A percentile compares a stretch with the other conserved stretches of the same genome.
Conservation (phyloP, 2,888 invertebrate species). For the Drosophila subquinaria region DNA sequence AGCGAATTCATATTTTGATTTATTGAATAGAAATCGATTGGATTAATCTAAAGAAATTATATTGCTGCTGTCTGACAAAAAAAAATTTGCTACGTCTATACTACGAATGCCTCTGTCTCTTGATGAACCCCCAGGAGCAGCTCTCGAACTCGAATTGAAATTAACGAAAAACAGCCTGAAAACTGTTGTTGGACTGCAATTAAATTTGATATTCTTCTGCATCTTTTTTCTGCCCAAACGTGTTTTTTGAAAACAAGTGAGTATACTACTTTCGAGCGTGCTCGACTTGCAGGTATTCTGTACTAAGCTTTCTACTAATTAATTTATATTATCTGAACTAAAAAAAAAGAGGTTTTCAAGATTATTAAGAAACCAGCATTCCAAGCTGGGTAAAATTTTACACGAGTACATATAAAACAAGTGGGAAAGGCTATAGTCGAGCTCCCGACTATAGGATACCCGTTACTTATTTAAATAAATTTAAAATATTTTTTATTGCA, state of each 20-base stretch:
- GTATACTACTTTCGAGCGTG: background rate
- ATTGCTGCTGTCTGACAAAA: constrained; percentile 49
- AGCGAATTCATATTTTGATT: constrained; percentile 83
- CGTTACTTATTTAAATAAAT: too few species aligned
- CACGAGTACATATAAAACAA: too few species aligned
- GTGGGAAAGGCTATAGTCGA: too few species aligned
- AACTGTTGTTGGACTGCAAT: constrained; percentile 68
- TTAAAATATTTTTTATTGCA: too few species aligned
- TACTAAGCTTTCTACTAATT: background rate
- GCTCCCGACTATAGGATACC: too few species aligned
- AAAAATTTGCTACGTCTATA: constrained; percentile 44
- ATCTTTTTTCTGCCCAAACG: constrained; percentile 24
- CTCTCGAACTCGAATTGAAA: constrained; percentile 60
- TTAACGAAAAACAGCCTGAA: constrained; percentile 70
- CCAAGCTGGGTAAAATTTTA: too few species aligned
- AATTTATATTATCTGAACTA: too few species aligned
- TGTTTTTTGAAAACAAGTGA: constrained; percentile 13
- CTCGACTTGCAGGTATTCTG: background rate
- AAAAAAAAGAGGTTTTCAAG: too few species aligned
- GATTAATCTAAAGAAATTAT: constrained; percentile 79
- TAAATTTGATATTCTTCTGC: constrained; percentile 50
- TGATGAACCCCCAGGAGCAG: constrained; percentile 39
- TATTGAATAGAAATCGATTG: constrained; percentile 83
- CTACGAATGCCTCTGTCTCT: constrained; percentile 11
- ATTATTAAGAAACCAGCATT: too few species aligned